Evolutionary conservation across 2,797 vertebrate genomes (phyloP), one percentile per base, ranked within the genome.

Genomic region (Mallotus villosus): DNA sequence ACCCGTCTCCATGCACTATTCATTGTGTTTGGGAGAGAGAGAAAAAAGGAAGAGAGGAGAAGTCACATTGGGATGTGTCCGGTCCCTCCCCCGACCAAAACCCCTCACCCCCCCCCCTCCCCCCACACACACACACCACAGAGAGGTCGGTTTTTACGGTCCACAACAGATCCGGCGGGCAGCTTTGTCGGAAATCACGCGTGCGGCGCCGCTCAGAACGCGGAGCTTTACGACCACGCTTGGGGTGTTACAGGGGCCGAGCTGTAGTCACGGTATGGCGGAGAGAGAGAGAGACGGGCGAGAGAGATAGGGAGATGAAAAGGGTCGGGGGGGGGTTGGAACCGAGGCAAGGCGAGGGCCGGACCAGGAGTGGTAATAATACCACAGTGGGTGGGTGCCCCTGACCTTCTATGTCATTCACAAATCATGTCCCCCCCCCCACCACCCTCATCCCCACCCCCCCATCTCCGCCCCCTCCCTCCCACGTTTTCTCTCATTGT

Each of bases 1-100:
- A 93, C 92, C 91, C 72, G 29, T 82, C 89, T 89, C 84, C 85
- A 89, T 89, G 83, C 85, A 89, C 90, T 89, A 92, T 93, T 92
- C 90, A 92, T 91, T 83, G 82, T 87, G 82, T 81, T 86, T 87
- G 90, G 91, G 89, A 87, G 87, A 90, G 32, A 34, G 8, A 41
- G 14, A 46, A 41, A 46, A 14, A 41, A 8, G 7, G 32, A 37
- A 37, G 34, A 9, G 34, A 12, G 14, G 41, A 91, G 89, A n/a
- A 91, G 89, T 92, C 87, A 88, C 87, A 89, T 90, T 88, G 85
- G 79, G 65, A 76, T 17, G 51, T 5, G 51, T 46, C 41, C 0
- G 41, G 41, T 14, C 12, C 37, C 37, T 41, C 37, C 37, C 37
- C 37, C 11, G 11, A 41, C 37, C 32, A 34, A 41, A 41, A 11